These are phyloP conservation scores for Phymatocera aterrima DNA, from an alignment of 2,888 invertebrate genomes.

Conservation along the genomic window DNA sequence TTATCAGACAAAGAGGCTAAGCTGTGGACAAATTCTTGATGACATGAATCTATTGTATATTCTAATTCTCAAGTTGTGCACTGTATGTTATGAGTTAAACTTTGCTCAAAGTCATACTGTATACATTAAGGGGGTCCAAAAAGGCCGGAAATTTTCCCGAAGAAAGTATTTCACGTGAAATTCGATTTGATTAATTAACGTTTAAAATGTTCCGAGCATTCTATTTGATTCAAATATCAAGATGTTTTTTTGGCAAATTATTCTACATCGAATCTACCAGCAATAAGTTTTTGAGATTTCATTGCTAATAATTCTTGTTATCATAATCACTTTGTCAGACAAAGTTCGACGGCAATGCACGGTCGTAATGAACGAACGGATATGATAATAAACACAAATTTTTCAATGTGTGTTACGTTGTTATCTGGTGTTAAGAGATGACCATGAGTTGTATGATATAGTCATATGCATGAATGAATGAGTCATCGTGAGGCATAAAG, in stretches of 20 bases:
- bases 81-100: not conserved
- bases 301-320: not conserved
- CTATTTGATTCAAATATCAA: not conserved
- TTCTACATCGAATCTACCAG: not conserved
- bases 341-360: no score
- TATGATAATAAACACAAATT: no score
- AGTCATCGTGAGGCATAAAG: no score
- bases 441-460: no score
- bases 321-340: no score
- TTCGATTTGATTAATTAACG: not conserved
- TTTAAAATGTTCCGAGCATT: not conserved
- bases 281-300: not conserved
- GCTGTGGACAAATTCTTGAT: constrained; percentile 56
- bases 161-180: not conserved
- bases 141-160: not conserved
- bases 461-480: no score
- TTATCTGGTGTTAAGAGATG: no score
- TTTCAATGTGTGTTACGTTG: no score
- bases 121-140: not conserved
- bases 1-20: constrained; percentile 60
- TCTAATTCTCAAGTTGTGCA: constrained; percentile 9
- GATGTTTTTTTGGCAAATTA: not conserved
- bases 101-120: not conserved
- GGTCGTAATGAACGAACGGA: no score
- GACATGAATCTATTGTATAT: constrained; percentile 2